Evolutionary conservation across 2,113 vertebrate species (phyloP).

Genomic region (Herpailurus yagouaroundi): DNA sequence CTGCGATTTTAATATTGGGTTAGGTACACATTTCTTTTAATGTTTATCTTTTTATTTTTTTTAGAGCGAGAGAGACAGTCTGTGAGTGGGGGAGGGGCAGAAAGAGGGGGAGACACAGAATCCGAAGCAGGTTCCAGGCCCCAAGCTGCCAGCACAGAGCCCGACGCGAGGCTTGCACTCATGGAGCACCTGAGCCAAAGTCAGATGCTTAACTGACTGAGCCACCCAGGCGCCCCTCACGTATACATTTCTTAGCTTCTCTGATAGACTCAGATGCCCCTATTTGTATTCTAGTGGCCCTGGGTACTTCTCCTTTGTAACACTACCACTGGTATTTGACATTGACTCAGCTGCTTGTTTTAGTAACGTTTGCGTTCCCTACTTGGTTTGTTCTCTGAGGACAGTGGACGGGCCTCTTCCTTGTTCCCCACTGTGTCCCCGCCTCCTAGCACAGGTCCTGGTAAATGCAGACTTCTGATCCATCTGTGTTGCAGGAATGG

Average conservation of each 20-base stretch:
- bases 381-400: neutral
- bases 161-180: too few species aligned
- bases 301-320: neutral
- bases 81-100: too few species aligned
- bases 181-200: too few species aligned
- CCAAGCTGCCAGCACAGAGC: too few species aligned
- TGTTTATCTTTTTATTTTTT: too few species aligned
- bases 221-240: too few species aligned
- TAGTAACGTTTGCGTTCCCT: neutral
- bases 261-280: neutral
- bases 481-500: neutral
- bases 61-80: too few species aligned
- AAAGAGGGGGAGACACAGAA: too few species aligned
- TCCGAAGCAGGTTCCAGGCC: too few species aligned
- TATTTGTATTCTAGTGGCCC: neutral
- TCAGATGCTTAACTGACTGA: too few species aligned
- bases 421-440: neutral
- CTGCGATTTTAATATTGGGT: neutral
- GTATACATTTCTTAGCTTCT: neutral
- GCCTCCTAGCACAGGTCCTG: neutral
- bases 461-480: rapidly evolving
- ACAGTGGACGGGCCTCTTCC: neutral
- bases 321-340: neutral
- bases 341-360: neutral
- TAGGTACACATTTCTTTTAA: neutral